Conservation (phyloP, 2,797 vertebrate genomes). For the Phrynocephalus guinanensis region DNA sequence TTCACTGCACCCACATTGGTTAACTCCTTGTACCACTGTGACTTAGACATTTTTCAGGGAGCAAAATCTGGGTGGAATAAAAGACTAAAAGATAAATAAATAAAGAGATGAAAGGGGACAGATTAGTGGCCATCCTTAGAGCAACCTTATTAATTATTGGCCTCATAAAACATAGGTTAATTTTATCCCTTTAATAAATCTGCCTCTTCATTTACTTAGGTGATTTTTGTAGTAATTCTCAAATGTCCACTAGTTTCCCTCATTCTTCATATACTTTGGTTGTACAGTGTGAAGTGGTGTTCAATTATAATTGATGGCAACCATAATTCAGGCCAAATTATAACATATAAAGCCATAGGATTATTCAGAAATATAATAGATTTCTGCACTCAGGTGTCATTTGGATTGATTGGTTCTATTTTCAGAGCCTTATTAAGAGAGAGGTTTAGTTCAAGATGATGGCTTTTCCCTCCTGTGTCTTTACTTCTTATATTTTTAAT, state of each 20-base stretch:
- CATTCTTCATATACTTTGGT: conserved; percentile 65
- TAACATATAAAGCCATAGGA: conserved; percentile 74
- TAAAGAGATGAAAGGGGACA: too few relatives aligned
- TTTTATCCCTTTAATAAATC: conserved; percentile 74
- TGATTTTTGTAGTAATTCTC: conserved; percentile 68
- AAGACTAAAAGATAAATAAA: too few relatives aligned
- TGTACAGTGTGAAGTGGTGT: conserved; percentile 59
- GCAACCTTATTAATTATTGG: conserved; percentile 76
- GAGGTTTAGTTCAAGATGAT: conserved; percentile 60
- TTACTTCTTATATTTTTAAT: conserved; percentile 8
- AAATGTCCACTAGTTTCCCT: conserved; percentile 59
- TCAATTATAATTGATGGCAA: conserved; percentile 70
- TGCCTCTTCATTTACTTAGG: conserved; percentile 72
- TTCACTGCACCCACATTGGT: background rate
- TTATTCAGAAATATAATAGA: conserved; percentile 71
- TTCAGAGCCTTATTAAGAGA: conserved; percentile 68
- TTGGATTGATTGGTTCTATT: conserved; percentile 72
- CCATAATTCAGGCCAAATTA: conserved; percentile 73
- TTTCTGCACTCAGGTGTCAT: conserved; percentile 67
- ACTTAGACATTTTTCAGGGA: background rate
- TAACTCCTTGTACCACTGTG: background rate
- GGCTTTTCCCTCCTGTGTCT: conserved; percentile 25
- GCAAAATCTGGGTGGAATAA: too few relatives aligned
- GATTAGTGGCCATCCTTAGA: too few relatives aligned
- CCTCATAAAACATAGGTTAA: conserved; percentile 74